These are phyloP conservation scores for Scatophagus argus DNA, from an alignment of 2,113 vertebrate genomes.

Conservation along the genomic window DNA sequence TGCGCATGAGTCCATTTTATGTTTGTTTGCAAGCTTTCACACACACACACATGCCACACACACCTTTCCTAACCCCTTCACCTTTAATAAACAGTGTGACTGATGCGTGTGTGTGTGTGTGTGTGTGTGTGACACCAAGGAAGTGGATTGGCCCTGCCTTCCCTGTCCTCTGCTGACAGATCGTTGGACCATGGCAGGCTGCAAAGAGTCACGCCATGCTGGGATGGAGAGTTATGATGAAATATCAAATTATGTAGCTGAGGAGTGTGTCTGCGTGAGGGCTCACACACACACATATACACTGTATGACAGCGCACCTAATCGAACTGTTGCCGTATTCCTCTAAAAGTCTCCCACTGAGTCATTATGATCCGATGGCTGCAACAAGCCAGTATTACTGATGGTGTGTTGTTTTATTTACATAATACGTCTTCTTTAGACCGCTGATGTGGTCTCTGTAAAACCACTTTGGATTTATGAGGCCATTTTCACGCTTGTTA, in stretches of 20 bases:
- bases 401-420: slow-evolving; percentile 83
- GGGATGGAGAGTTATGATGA: slow-evolving; percentile 65
- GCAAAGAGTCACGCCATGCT: slow-evolving; percentile 59
- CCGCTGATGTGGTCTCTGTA: slow-evolving; percentile 71
- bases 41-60: not conserved
- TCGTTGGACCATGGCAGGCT: slow-evolving; percentile 62
- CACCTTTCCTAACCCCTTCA: slow-evolving; percentile 52
- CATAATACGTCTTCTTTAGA: slow-evolving; percentile 80
- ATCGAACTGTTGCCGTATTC: slow-evolving; percentile 72
- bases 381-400: slow-evolving; percentile 71
- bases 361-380: slow-evolving; percentile 74
- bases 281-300: not conserved
- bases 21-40: slow-evolving; percentile 59
- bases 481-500: slow-evolving; percentile 82
- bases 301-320: slow-evolving; percentile 40
- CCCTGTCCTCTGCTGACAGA: slow-evolving; percentile 59
- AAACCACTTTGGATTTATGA: slow-evolving; percentile 80
- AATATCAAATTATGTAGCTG: slow-evolving; percentile 71
- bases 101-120: slow-evolving; percentile 39
- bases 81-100: slow-evolving; percentile 69
- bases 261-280: slow-evolving; percentile 54
- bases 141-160: slow-evolving; percentile 60
- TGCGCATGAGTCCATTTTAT: slow-evolving; percentile 39
- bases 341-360: slow-evolving; percentile 75
- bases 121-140: slow-evolving; percentile 37